A percentile compares a stretch with the other conserved stretches of the same genome.
Conservation (phyloP, 2,113 vertebrate genomes). For the Aepyceros melampus region DNA sequence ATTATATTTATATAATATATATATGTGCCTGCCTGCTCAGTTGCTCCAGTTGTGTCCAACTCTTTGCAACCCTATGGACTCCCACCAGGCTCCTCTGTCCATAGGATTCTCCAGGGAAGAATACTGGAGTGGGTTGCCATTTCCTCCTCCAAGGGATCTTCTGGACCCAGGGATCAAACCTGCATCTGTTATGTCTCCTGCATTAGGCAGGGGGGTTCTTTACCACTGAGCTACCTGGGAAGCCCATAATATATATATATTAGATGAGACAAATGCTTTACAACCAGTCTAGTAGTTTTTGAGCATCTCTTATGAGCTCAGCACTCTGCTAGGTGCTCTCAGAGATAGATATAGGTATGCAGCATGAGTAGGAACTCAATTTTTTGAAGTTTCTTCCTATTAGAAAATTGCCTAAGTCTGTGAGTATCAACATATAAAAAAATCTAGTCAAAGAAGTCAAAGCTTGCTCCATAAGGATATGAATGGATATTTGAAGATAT, state of each 20-base stretch:
- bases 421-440: neutral
- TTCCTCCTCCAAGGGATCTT: neutral
- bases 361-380: neutral
- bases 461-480: neutral
- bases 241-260: neutral
- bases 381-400: neutral
- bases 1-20: neutral
- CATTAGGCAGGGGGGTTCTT: neutral
- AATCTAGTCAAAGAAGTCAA: neutral
- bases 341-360: neutral
- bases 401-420: neutral
- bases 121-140: neutral
- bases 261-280: neutral
- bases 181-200: neutral
- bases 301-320: neutral
- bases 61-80: neutral
- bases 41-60: neutral
- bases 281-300: neutral
- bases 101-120: neutral
- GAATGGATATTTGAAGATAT: neutral
- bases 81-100: neutral
- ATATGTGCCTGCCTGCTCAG: neutral
- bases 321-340: neutral
- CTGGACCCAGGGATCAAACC: neutral
- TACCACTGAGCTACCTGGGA: neutral